Percentiles rank a stretch among this genome's conserved stretches.
phyloP scores from a whole-genome alignment of 2,888 invertebrate genomes.

The Parnassius mnemosyne region DNA sequence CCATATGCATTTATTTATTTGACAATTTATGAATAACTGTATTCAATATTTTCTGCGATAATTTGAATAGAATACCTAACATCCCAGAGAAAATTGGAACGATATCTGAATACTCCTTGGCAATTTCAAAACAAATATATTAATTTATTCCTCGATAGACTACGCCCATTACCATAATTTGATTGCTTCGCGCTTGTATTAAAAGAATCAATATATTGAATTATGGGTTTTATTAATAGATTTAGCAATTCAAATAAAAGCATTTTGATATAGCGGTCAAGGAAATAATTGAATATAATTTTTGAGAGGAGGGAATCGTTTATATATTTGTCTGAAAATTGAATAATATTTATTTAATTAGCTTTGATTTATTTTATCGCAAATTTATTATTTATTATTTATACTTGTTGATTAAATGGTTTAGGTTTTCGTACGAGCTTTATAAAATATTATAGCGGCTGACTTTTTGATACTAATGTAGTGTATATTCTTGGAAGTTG shows the following conservation, averaged over 20 bases:
- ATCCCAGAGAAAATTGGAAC: constrained; percentile 67
- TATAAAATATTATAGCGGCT: too few relatives aligned
- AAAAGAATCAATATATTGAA: constrained; percentile 60
- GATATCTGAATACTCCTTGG: constrained; percentile 71
- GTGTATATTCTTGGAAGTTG: too few relatives aligned
- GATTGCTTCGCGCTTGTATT: constrained; percentile 65
- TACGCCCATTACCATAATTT: constrained; percentile 70
- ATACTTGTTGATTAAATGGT: too few relatives aligned
- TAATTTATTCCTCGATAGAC: constrained; percentile 63
- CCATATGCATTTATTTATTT: constrained; percentile 51
- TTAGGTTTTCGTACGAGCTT: too few relatives aligned
- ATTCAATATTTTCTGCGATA: constrained; percentile 68
- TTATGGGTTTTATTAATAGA: constrained; percentile 44
- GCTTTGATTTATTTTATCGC: neutral
- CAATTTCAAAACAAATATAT: constrained; percentile 69
- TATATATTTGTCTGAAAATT: neutral
- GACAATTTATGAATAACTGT: constrained; percentile 52
- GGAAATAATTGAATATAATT: constrained; percentile 22
- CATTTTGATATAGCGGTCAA: constrained; percentile 24
- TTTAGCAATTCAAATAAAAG: constrained; percentile 27
- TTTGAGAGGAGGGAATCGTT: neutral
- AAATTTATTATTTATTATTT: too few relatives aligned
- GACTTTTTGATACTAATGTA: too few relatives aligned
- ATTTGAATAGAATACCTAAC: constrained; percentile 66
- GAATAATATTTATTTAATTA: neutral